phyloP scores from a whole-genome alignment of 1,140 invertebrate species.

The Cyphomyrmex costatus region DNA sequence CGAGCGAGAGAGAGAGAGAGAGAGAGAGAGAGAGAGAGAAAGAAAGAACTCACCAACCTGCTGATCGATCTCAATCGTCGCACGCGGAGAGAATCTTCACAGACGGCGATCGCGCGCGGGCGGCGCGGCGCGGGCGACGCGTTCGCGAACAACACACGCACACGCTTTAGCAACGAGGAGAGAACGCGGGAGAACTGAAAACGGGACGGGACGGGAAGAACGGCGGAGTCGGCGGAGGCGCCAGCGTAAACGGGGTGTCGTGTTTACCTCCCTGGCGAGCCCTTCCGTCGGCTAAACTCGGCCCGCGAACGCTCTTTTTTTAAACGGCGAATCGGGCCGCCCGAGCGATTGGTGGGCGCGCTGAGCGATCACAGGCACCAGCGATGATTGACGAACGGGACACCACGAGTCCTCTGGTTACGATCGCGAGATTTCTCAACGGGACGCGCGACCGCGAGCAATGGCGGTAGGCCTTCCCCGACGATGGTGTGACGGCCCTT shows the following conservation, averaged over 20 bases:
- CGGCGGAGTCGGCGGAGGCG: neutral
- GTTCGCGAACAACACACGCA: slow-evolving; percentile 16
- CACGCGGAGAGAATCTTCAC: slow-evolving; percentile 68
- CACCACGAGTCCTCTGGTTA: neutral
- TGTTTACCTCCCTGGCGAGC: slow-evolving; percentile 81
- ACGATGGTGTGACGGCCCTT: slow-evolving; percentile 43
- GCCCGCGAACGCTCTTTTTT: slow-evolving; percentile 66
- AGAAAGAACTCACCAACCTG: slow-evolving; percentile 66
- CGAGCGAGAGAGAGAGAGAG: slow-evolving; percentile 63
- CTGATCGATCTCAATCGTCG: slow-evolving; percentile 80
- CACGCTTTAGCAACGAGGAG: neutral
- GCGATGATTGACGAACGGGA: slow-evolving; percentile 16
- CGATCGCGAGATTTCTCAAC: slow-evolving; percentile 41
- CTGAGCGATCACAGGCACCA: slow-evolving; percentile 1
- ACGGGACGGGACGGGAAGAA: neutral
- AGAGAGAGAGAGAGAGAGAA: slow-evolving; percentile 63
- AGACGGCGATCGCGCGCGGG: slow-evolving; percentile 38
- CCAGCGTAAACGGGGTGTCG: slow-evolving; percentile 62
- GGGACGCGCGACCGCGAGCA: slow-evolving; percentile 63
- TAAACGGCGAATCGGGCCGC: slow-evolving; percentile 63
- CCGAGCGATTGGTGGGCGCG: slow-evolving; percentile 34
- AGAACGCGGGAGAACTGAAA: slow-evolving; percentile 25
- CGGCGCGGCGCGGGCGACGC: slow-evolving; percentile 35
- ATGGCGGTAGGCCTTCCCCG: slow-evolving; percentile 55
- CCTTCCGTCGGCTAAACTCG: slow-evolving; percentile 73